Evolutionary conservation across 1,140 invertebrate species (phyloP), one percentile per base, ranked within the genome.

Genomic region (Pseudomyrmex gracilis): DNA sequence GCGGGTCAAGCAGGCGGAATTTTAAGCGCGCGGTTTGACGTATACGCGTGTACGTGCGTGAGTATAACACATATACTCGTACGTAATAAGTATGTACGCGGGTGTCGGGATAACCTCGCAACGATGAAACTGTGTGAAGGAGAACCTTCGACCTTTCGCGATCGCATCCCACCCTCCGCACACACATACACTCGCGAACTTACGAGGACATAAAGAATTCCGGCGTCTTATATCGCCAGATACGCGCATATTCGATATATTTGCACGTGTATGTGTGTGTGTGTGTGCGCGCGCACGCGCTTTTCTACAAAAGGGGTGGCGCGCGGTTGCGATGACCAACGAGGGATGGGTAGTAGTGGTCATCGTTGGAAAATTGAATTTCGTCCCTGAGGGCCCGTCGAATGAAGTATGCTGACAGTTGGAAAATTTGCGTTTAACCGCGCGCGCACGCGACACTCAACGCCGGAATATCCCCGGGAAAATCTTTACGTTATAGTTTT

Each of bases 1-100:
- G 93, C 87, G 92, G 94, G 94, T 94, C 94, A 94, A 94, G 93
- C 93, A 92, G 90, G 90, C 93, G 91, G 94, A 94, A 94, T 94
- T 94, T 94, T 93, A 94, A 94, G 90, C 91, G 92, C 89, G 91
- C 89, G 91, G 88, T 73, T 82, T 76, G 67, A 82, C 57, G 78
- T 73, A 55, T 55, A 24, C 55, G 51, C 70, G 47, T 74, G 57
- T 45, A 61, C 15, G 70, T 71, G 20, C 22, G 60, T 43, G 47
- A 45, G 43, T n/a, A 34, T n/a, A 34, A 34, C 34, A 34, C 34
- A 34, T 34, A 12, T 4, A 17, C 34, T n/a, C 47, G 24, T 15
- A n/a, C 24, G 34, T 12, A 17, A 34, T 8, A n/a, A 12, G 22
- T 3, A 12, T 66, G 47, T 17, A 13, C 49, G 24, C 49, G 76